phyloP scores from a whole-genome alignment of 2,888 invertebrate genomes.

The Tineola bisselliella region DNA sequence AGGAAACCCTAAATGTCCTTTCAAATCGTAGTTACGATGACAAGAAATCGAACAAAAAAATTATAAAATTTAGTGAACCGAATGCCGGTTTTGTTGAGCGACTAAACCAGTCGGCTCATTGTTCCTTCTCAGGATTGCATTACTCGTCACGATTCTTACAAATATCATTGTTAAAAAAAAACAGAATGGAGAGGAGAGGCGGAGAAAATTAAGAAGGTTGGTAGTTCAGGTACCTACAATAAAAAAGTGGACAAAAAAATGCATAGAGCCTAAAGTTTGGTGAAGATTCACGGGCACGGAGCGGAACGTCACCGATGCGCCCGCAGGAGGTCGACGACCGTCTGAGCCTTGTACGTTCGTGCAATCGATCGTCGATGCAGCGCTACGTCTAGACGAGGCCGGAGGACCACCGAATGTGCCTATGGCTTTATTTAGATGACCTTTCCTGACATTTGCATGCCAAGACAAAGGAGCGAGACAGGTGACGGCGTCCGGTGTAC shows the following conservation, averaged over 20 bases:
- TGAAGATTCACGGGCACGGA: constrained; percentile 30
- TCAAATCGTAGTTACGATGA: constrained; percentile 7
- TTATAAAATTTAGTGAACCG: constrained; percentile 9
- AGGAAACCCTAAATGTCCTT: neutral
- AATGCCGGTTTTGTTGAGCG: neutral
- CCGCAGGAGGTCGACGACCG: constrained; percentile 60
- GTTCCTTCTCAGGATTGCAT: constrained; percentile 10
- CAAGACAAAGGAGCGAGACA: constrained; percentile 63
- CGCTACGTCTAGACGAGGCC: constrained; percentile 62
- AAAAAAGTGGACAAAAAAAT: neutral
- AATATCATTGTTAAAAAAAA: constrained; percentile 1
- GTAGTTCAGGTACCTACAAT: neutral
- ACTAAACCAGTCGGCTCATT: constrained; percentile 8
- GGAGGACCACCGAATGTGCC: constrained; percentile 35
- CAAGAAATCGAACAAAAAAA: constrained; percentile 12
- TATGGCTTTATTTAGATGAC: constrained; percentile 59
- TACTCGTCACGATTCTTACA: constrained; percentile 6
- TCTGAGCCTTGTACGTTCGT: constrained; percentile 51
- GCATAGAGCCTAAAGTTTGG: neutral
- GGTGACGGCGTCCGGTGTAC: constrained; percentile 47
- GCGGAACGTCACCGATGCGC: constrained; percentile 67
- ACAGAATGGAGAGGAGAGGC: neutral
- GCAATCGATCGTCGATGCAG: constrained; percentile 66
- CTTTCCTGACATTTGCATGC: constrained; percentile 61
- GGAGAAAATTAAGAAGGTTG: constrained; percentile 5